Evolutionary conservation across 1,140 invertebrate genomes (phyloP).

Genomic region (Pseudomyrmex dendroicus): DNA sequence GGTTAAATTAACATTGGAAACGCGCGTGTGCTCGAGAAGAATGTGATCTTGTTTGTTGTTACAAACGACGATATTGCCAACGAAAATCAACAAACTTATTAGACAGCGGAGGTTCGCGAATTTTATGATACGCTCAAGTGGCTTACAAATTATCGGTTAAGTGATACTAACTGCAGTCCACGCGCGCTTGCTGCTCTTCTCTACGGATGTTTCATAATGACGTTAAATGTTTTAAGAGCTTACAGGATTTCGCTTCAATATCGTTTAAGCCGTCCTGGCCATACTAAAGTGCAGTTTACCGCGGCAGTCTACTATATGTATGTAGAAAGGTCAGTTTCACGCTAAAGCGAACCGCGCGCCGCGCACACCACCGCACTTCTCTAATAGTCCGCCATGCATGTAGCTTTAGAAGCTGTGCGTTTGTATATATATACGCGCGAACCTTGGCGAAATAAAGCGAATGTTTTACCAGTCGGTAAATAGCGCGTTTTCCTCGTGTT

Average conservation of each 20-base stretch:
- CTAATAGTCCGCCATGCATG: constrained; percentile 38
- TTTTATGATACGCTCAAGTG: constrained; percentile 54
- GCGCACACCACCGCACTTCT: constrained; percentile 41
- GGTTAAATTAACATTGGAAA: constrained; percentile 13
- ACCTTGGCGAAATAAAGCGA: constrained; percentile 56
- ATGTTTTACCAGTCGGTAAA: constrained; percentile 52
- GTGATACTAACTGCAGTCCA: constrained; percentile 50
- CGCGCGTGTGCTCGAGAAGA: neutral
- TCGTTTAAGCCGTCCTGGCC: constrained; percentile 69
- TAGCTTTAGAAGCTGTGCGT: constrained; percentile 25
- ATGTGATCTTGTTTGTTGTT: constrained; percentile 29
- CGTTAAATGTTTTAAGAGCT: constrained; percentile 72
- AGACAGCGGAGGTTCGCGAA: constrained; percentile 19
- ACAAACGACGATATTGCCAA: neutral
- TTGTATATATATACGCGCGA: constrained; percentile 26
- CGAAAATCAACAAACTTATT: constrained; percentile 41
- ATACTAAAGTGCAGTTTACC: constrained; percentile 75
- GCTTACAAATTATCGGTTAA: constrained; percentile 62
- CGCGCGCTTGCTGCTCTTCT: constrained; percentile 21
- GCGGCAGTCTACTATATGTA: constrained; percentile 54
- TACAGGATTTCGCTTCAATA: constrained; percentile 73
- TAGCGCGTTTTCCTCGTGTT: constrained; percentile 2
- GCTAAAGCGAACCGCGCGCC: constrained; percentile 68
- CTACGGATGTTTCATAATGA: constrained; percentile 65
- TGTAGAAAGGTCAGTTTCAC: constrained; percentile 72